Evolutionary conservation across 1,140 invertebrate species (phyloP), one percentile per base, ranked within the genome.

Genomic region (Drosophila aff.): DNA sequence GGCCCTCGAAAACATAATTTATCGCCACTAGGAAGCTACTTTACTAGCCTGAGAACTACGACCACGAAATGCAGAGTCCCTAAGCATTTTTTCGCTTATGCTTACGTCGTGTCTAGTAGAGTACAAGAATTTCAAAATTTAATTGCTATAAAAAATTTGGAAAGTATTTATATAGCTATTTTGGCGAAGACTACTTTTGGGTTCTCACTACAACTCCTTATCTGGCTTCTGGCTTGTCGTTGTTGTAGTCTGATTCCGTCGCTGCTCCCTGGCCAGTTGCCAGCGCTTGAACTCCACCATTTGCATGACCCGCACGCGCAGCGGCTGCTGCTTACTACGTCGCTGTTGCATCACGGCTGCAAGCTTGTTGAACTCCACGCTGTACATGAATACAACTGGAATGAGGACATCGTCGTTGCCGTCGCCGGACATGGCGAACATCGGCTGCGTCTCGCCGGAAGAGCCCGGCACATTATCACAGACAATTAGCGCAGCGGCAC

Each of bases 351-450:
- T 91, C 1, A 76, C 76, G 7, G 57, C 57, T 0, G 74, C 61
- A 1, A 92, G 71, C 52, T 91, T 92, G 21, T 28, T 71, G 38
- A 81, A 92, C 11, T 99, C 98, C 62, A 94, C 92, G n/a, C 94
- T 95, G 92, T 98, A 99, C 11, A 99, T 94, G 92, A 99, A 99
- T 1, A 99, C 96, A 16, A 98, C 94, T 0, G 98, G 98, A 90
- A 99, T 99, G 53, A 93, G 95, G 2, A 99, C 96, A 92, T 99
- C 97, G 85, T 97, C 95, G 10, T 94, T 95, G 1, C 97, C 98
- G 94, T 99, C 98, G 3, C 98, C 98, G 11, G 97, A 98, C 98
- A 99, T 99, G 3, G 97, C 97, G 94, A 99, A 99, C 93, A 98
- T 95, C 0, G 97, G 95, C 2, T 96, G 96, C 23, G 94, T 95